phyloP scores from a whole-genome alignment of 1,140 invertebrate species.

The Agrilus planipennis region DNA sequence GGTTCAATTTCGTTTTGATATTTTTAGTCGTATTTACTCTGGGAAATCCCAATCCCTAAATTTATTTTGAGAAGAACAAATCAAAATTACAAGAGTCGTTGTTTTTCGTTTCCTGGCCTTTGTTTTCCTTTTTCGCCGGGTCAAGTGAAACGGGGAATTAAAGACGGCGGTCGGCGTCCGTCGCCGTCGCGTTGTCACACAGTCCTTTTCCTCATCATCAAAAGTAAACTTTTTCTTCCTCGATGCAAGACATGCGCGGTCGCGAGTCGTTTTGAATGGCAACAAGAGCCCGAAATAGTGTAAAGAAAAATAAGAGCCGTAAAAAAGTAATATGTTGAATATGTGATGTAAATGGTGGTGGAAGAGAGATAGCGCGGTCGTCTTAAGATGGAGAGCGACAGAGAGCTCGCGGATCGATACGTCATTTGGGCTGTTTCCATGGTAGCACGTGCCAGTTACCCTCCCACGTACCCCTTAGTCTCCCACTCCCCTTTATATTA shows the following conservation, averaged over 20 bases:
- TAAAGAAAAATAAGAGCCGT: slow-evolving; percentile 26
- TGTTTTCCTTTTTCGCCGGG: no score
- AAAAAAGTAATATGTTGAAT: slow-evolving; percentile 36
- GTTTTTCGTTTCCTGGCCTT: no score
- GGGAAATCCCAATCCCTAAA: no score
- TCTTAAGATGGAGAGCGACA: slow-evolving; percentile 20
- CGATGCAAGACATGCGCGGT: slow-evolving; percentile 6
- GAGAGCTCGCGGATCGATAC: slow-evolving; percentile 23
- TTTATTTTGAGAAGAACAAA: no score
- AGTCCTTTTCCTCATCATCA: no score
- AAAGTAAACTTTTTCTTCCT: slow-evolving; percentile 11
- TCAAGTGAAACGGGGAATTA: no score
- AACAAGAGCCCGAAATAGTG: slow-evolving; percentile 23
- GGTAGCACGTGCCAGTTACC: slow-evolving; percentile 31
- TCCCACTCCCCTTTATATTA: slow-evolving; percentile 28
- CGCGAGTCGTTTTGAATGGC: slow-evolving; percentile 17
- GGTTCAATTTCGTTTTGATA: no score
- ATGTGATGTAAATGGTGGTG: slow-evolving; percentile 28
- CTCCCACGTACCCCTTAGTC: slow-evolving; percentile 17
- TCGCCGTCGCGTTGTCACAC: no score
- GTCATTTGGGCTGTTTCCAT: slow-evolving; percentile 34
- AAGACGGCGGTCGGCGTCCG: no score
- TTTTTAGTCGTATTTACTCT: no score
- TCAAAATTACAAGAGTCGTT: no score
- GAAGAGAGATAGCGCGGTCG: slow-evolving; percentile 7